phyloP scores from a whole-genome alignment of 37 sponge, comb jelly and placozoan genomes.

The Theonella swinhoei region DNA sequence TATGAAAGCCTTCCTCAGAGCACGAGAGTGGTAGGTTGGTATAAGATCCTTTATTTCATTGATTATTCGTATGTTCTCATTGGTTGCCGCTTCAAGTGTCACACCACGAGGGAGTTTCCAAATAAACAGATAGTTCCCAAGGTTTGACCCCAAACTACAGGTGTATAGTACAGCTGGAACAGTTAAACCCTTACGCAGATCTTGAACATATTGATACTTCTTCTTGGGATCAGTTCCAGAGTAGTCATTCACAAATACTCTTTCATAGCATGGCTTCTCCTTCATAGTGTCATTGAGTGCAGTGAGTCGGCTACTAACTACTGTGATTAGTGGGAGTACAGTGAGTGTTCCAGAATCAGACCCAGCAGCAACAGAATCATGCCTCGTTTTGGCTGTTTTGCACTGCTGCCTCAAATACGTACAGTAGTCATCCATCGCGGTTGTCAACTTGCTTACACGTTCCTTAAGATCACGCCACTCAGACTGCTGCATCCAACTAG shows the following conservation, averaged over 20 bases:
- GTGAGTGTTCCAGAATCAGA: background rate
- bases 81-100: slow-evolving; percentile 2
- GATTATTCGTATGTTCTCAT: background rate
- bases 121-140: slow-evolving; percentile 1
- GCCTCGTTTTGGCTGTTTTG: background rate
- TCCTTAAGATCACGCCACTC: slow-evolving; percentile 11
- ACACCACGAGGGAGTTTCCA: slow-evolving; percentile 21
- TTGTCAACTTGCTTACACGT: background rate
- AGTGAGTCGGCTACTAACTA: slow-evolving; percentile 1
- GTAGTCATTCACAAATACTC: background rate
- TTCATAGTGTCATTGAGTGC: background rate
- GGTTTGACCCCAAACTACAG: slow-evolving; percentile 5
- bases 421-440: slow-evolving; percentile 10
- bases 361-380: slow-evolving; percentile 1
- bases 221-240: slow-evolving; percentile 19
- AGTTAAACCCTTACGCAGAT: slow-evolving; percentile 3
- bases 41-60: slow-evolving; percentile 4
- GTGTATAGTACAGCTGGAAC: slow-evolving; percentile 2
- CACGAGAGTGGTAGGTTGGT: slow-evolving; percentile 12
- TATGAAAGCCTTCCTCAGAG: slow-evolving; percentile 8
- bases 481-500: slow-evolving; percentile 12
- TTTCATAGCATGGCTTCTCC: slow-evolving; percentile 12
- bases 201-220: slow-evolving; percentile 14
- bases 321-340: background rate
- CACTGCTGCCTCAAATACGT: background rate